Evolutionary conservation across 1,140 invertebrate genomes (phyloP).

Genomic region (Ooceraea biroi): DNA sequence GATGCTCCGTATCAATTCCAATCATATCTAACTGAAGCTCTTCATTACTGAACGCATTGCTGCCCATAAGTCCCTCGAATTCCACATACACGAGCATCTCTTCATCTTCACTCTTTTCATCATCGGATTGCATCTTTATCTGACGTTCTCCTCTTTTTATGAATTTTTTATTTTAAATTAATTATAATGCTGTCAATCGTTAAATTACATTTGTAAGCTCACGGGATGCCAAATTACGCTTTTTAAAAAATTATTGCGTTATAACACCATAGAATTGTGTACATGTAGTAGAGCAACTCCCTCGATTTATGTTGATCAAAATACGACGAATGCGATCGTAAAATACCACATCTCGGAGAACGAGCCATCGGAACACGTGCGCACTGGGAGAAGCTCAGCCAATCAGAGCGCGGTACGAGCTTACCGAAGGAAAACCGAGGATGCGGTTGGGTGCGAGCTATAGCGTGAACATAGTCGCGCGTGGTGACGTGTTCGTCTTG

Average conservation of each 20-base stretch:
- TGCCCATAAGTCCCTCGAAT: constrained; percentile 80
- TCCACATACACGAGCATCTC: constrained; percentile 84
- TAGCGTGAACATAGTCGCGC: constrained; percentile 8
- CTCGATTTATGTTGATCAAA: too few species aligned
- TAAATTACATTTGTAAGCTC: too few species aligned
- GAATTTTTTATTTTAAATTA: too few species aligned
- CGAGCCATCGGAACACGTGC: too few species aligned
- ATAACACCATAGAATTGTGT: too few species aligned
- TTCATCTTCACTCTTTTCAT: constrained; percentile 78
- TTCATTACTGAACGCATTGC: constrained; percentile 77
- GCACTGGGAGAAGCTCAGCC: not conserved
- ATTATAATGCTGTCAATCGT: too few species aligned
- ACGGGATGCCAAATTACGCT: too few species aligned
- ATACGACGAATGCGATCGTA: too few species aligned
- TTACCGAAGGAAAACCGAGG: not conserved
- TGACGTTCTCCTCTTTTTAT: not conserved
- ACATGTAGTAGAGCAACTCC: too few species aligned
- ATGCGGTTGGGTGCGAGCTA: not conserved
- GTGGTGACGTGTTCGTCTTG: constrained; percentile 68
- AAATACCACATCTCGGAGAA: too few species aligned
- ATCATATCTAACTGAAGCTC: constrained; percentile 85
- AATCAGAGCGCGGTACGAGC: not conserved
- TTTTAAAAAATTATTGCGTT: too few species aligned
- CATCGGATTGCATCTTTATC: constrained; percentile 63
- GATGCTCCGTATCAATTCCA: constrained; percentile 86